These are phyloP conservation scores for Microplitis deprimator DNA, from an alignment of 2,888 invertebrate genomes.

Conservation along the genomic window DNA sequence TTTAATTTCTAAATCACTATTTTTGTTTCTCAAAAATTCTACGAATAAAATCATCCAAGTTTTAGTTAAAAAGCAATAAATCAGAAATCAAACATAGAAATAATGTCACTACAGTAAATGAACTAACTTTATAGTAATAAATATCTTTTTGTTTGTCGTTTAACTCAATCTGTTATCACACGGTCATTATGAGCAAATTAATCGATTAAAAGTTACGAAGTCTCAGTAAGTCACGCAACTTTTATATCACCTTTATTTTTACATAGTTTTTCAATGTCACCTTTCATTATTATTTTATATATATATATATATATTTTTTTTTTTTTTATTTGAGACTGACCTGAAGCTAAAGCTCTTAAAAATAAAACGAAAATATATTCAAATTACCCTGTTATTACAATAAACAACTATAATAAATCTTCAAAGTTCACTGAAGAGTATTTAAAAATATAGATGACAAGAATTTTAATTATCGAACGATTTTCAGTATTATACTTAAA, in stretches of 20 bases:
- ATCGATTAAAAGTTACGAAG: conserved; percentile 30
- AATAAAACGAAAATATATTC: not conserved
- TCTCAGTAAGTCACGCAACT: conserved; percentile 32
- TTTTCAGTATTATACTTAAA: no score
- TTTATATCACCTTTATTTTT: not conserved
- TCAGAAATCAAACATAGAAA: no score
- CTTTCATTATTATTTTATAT: not conserved
- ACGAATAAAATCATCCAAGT: no score
- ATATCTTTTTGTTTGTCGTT: not conserved
- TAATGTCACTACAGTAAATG: not conserved
- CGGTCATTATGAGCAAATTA: conserved; percentile 18
- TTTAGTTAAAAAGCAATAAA: no score
- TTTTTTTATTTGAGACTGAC: not conserved
- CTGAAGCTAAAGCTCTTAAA: not conserved
- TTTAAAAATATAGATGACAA: no score
- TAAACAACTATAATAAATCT: no score
- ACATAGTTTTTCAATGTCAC: conserved; percentile 25
- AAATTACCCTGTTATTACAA: no score
- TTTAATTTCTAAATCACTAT: no score
- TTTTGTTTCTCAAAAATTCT: no score
- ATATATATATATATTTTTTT: not conserved
- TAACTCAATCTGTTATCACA: conserved; percentile 24
- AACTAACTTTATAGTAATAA: not conserved
- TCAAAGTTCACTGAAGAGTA: no score
- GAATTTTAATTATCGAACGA: no score